Conservation (phyloP, 2,113 vertebrate genomes). For the Anarhynchus alexandrinus region DNA sequence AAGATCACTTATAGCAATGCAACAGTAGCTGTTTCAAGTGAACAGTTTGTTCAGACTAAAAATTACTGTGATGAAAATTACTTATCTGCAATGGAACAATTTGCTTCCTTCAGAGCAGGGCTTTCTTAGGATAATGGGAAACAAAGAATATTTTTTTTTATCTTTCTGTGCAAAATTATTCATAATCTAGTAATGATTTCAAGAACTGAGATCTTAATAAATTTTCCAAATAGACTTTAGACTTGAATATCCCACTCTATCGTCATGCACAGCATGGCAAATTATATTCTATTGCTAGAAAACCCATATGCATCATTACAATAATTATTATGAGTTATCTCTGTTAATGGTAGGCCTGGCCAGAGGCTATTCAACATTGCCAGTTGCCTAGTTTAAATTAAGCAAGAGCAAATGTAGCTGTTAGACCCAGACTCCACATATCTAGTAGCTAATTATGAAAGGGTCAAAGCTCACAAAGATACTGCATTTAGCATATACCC, state of each 20-base stretch:
- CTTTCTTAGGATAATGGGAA: neutral
- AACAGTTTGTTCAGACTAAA: neutral
- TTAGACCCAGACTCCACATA: neutral
- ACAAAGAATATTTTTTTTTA: neutral
- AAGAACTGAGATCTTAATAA: neutral
- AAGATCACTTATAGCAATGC: neutral
- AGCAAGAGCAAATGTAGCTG: neutral
- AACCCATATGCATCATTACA: neutral
- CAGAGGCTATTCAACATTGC: neutral
- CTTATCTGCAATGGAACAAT: neutral
- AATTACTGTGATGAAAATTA: neutral
- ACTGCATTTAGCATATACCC: neutral
- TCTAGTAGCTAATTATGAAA: neutral
- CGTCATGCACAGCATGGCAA: fast-evolving
- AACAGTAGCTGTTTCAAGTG: neutral
- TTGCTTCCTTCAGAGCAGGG: neutral
- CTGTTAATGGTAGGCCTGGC: neutral
- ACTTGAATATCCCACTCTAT: neutral
- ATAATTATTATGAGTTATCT: neutral
- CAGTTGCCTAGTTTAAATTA: neutral
- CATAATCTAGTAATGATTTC: neutral
- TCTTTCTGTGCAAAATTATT: neutral
- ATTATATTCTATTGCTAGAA: neutral
- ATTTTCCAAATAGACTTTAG: neutral
- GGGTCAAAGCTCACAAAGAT: neutral